Conservation (phyloP, 2,888 invertebrate genomes). For the Petrophora chlorosata region DNA sequence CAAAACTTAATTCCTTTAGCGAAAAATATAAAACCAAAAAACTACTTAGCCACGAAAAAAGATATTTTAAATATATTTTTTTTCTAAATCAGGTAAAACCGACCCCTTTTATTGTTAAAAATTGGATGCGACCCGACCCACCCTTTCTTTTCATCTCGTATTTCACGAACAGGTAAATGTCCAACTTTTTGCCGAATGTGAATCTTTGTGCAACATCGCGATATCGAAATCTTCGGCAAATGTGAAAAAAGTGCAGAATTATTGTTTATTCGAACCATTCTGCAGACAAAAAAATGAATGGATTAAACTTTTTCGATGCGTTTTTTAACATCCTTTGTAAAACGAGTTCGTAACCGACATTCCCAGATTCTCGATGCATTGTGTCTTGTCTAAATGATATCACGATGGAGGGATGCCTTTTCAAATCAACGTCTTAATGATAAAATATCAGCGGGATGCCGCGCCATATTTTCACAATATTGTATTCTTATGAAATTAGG, state of each 20-base stretch:
- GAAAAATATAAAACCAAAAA: conserved; percentile 58
- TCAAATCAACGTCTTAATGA: conserved; percentile 72
- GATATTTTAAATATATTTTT: conserved; percentile 55
- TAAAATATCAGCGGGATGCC: conserved; percentile 77
- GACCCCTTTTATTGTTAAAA: conserved; percentile 59
- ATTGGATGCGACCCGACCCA: conserved; percentile 67
- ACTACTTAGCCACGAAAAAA: too few species aligned
- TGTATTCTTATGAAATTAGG: conserved; percentile 62
- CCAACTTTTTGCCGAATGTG: conserved; percentile 69
- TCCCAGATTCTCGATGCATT: conserved; percentile 77
- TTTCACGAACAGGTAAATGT: conserved; percentile 81
- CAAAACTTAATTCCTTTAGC: conserved; percentile 69
- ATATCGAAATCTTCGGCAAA: conserved; percentile 75
- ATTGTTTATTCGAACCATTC: conserved; percentile 76
- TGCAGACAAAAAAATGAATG: conserved; percentile 63
- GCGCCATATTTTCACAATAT: conserved; percentile 73
- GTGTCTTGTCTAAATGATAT: conserved; percentile 72
- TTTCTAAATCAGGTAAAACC: conserved; percentile 68
- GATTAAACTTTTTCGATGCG: conserved; percentile 65
- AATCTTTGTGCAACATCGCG: conserved; percentile 74
- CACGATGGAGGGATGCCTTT: conserved; percentile 61
- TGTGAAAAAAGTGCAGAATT: conserved; percentile 63
- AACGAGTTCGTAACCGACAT: conserved; percentile 75
- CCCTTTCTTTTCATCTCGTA: conserved; percentile 79
- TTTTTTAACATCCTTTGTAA: conserved; percentile 79